Base-by-base conservation (phyloP, 2,888 invertebrate species). In the Polietes domitor region DNA sequence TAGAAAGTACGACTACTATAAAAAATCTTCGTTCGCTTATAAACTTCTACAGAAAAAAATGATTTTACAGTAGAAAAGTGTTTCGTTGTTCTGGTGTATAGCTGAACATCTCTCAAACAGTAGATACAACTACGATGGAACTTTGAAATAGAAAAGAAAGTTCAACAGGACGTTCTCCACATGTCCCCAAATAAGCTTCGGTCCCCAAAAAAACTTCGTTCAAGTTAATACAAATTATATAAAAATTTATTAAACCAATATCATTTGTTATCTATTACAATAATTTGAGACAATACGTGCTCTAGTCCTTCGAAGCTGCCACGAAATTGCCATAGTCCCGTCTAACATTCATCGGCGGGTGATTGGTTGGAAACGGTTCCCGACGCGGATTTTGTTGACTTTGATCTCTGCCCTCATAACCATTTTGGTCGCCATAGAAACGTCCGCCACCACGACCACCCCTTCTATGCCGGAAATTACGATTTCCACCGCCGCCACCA, bases 301-400 rank as follows among this genome's bases (percentile, higher is more conserved):
- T 41, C 28, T 89, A 89, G 75, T 91, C 89, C 77, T 88, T 89
- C 17, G 90, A 89, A 43, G 90, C 90, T 10, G 90, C 89, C 68
- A 90, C 90, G 87, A 90, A 90, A 79, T 90, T 90, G 0, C 88
- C 88, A 82, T 90, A 90, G 76, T 90, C 89, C 0, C 88, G 86
- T 19, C 89, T 85, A 2, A 91, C 86, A 5, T 87, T 87, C 86
- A 89, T 89, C 1, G 89, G 88, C 0, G 88, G 75, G 0, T 85
- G 84, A 77, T 32, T 58, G 10, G 12, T 37, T 10, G 72, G 65
- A 43, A 32, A n/a, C 41, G 24, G 55, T 43, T 63, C 50, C n/a
- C 28, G 0, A 0, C 28, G 1, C 1, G 21, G 0, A 19, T 17
- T 24, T 17, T 5, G 26, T 58, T 58, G 2, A 2, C 32, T 0